Evolutionary conservation across 2,888 invertebrate species (phyloP).

Genomic region (Stenichneumon culpator): DNA sequence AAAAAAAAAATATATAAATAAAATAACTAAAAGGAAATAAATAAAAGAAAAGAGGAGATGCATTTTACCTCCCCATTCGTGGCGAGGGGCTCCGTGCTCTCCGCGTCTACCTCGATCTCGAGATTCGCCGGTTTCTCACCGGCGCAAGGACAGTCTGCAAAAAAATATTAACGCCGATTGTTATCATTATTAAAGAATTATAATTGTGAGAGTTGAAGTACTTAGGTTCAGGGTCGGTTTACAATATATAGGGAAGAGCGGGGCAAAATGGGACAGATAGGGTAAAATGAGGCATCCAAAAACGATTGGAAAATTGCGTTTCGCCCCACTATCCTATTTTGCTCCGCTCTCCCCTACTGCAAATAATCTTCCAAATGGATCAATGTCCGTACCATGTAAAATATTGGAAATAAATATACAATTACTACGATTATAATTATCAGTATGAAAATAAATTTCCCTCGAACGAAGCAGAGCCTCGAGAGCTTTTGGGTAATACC

Average conservation of each 20-base stretch:
- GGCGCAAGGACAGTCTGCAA: slow-evolving; percentile 90
- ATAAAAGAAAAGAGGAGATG: background rate
- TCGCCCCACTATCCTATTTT: no score
- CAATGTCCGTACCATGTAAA: no score
- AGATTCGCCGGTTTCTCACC: slow-evolving; percentile 89
- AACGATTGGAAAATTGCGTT: no score
- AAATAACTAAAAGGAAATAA: background rate
- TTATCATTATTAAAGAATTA: background rate
- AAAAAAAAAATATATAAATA: slow-evolving; percentile 11
- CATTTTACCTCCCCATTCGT: slow-evolving; percentile 87
- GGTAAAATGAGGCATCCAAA: no score
- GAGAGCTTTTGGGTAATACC: slow-evolving; percentile 86
- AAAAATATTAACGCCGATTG: background rate
- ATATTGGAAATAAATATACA: no score
- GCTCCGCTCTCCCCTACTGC: no score
- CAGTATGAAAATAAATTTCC: background rate
- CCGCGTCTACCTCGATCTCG: slow-evolving; percentile 88
- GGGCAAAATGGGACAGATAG: no score
- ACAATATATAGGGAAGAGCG: no score
- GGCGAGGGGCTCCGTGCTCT: slow-evolving; percentile 89
- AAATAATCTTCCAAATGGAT: no score
- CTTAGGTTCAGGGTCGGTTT: no score
- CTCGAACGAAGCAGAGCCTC: slow-evolving; percentile 5
- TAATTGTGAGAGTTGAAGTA: no score
- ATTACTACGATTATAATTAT: background rate